Evolutionary conservation across 2,888 invertebrate species (phyloP), one percentile per base, ranked within the genome.

Genomic region (Chloroclysta siterata): DNA sequence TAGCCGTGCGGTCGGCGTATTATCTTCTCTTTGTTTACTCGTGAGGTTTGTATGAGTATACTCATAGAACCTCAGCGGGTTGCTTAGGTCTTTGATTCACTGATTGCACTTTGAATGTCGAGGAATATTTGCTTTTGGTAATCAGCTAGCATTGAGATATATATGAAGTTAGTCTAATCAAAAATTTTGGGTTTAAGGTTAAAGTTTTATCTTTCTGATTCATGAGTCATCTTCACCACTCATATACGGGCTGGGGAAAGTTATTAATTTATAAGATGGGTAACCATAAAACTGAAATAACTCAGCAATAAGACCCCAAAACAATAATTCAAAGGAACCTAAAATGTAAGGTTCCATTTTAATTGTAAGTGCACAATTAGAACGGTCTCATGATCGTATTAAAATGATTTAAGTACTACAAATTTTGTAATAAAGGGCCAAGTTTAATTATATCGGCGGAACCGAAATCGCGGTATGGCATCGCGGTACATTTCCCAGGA

Each of bases 381-480:
- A 78, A 66, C 69, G 73, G 74, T 66, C 74, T 68, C 71, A 72
- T 73, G 66, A 64, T 64, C 73, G 78, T 77, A 81, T 83, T 82
- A 79, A 67, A 75, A 75, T 78, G 77, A 81, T 82, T 81, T 81
- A 77, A 85, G 80, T 82, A 82, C 81, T 83, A 81, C 83, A 84
- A 85, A 89, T 86, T 88, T 84, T 74, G 77, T 83, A 83, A 85
- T 88, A 88, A 88, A 83, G 79, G 84, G 77, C 68, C 58, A 74
- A 77, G 72, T 86, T 86, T 88, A 85, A 88, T 90, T 85, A 84
- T 78, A 81, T 82, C 78, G 74, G 75, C 74, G 72, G 80, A 84
- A 84, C 87, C 83, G 83, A 84, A 84, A 83, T 82, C 81, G 82
- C 68, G 73, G 77, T 79, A 76, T 72, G 73, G 75, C 66, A 71